phyloP scores from a whole-genome alignment of 2,797 vertebrate species.

The Sebastes matsubarae region DNA sequence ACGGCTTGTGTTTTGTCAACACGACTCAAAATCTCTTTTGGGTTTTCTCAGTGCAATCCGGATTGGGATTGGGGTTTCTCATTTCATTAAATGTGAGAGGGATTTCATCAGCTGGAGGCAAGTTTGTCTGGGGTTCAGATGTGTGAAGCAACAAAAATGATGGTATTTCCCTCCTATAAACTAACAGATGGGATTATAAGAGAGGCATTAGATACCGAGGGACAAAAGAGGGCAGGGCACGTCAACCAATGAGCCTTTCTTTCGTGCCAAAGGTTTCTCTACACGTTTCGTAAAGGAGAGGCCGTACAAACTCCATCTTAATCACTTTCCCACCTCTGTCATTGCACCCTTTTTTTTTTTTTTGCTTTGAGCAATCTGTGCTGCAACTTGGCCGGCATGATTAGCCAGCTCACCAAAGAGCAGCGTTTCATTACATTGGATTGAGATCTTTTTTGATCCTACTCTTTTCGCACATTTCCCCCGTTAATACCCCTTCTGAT shows the following conservation, averaged over 20 bases:
- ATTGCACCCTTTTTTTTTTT: conserved; percentile 13
- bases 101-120: conserved; percentile 63
- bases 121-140: conserved; percentile 40
- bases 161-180: conserved; percentile 35
- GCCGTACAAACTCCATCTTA: background rate
- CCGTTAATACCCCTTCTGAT: conserved; percentile 69
- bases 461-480: conserved; percentile 59
- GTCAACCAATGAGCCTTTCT: conserved; percentile 4
- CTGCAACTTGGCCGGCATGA: conserved; percentile 30
- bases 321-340: conserved; percentile 30
- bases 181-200: conserved; percentile 44
- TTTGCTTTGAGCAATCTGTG: conserved; percentile 17
- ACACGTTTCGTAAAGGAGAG: conserved; percentile 3
- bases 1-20: conserved; percentile 30
- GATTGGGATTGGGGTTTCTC: conserved; percentile 43
- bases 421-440: conserved; percentile 64
- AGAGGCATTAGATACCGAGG: conserved; percentile 6
- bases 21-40: conserved; percentile 27
- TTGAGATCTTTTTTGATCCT: conserved; percentile 69
- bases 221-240: conserved; percentile 23
- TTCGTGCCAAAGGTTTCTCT: conserved; percentile 16
- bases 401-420: conserved; percentile 49
- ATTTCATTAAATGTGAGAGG: conserved; percentile 57
- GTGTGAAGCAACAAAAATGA: conserved; percentile 29
- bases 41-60: conserved; percentile 24